phyloP scores from a whole-genome alignment of 2,888 invertebrate species.

The Pammene fasciana region DNA sequence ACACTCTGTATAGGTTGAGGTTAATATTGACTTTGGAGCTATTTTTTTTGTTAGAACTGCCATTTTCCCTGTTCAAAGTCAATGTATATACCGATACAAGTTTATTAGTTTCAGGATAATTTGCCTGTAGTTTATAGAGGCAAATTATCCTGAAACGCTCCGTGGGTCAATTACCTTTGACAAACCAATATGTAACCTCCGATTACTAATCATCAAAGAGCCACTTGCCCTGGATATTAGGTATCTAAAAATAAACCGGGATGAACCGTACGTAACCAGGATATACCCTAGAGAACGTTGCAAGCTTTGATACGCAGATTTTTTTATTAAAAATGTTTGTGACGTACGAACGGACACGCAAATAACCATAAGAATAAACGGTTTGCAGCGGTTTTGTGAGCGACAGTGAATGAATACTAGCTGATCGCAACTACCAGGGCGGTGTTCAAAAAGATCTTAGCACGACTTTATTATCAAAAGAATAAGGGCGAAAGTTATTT shows the following conservation, averaged over 20 bases:
- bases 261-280: background rate
- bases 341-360: too few relatives aligned
- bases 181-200: constrained; percentile 7
- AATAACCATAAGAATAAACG: too few relatives aligned
- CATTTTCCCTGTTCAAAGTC: background rate
- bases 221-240: background rate
- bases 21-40: background rate
- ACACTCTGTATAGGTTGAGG: too few relatives aligned
- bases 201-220: background rate
- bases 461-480: too few relatives aligned
- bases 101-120: background rate
- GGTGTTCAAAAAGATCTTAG: too few relatives aligned
- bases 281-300: too few relatives aligned
- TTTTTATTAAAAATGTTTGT: too few relatives aligned
- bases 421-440: too few relatives aligned
- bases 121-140: background rate
- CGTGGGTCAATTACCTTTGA: background rate
- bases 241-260: background rate
- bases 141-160: background rate
- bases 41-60: background rate
- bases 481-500: too few relatives aligned
- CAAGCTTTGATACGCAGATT: too few relatives aligned
- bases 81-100: background rate
- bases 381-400: too few relatives aligned
- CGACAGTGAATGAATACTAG: too few relatives aligned